Evolutionary conservation across 2,113 vertebrate genomes (phyloP).

Genomic region (Epinephelus cyanopodus): DNA sequence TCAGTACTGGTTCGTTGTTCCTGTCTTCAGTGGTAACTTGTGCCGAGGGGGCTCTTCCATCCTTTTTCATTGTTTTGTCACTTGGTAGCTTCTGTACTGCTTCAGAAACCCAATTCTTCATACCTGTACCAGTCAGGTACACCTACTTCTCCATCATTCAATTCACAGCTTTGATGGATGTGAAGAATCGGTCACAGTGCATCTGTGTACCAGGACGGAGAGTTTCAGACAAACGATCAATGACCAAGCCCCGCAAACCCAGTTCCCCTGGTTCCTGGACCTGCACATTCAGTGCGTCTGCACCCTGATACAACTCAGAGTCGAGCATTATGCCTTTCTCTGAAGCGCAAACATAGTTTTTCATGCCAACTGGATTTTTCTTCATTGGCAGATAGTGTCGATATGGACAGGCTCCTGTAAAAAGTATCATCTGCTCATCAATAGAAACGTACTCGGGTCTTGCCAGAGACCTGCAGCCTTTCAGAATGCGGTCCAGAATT

Average conservation of each 20-base stretch:
- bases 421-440: slow-evolving; percentile 7
- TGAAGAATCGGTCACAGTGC: background rate
- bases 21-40: background rate
- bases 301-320: background rate
- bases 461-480: background rate
- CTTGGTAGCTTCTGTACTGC: no score
- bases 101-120: no score
- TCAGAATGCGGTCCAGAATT: slow-evolving; percentile 10
- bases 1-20: slow-evolving; percentile 4
- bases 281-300: background rate
- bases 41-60: background rate
- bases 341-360: background rate
- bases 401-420: background rate
- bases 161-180: background rate
- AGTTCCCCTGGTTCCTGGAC: background rate
- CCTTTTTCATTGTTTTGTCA: no score
- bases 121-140: no score
- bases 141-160: no score
- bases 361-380: background rate
- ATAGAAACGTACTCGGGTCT: background rate
- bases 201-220: background rate
- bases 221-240: background rate
- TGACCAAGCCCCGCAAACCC: slow-evolving; percentile 6
- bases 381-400: background rate
- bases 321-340: background rate